Evolutionary conservation across 2,888 invertebrate species (phyloP), one percentile per base, ranked within the genome.

Genomic region (Diaperis boleti): DNA sequence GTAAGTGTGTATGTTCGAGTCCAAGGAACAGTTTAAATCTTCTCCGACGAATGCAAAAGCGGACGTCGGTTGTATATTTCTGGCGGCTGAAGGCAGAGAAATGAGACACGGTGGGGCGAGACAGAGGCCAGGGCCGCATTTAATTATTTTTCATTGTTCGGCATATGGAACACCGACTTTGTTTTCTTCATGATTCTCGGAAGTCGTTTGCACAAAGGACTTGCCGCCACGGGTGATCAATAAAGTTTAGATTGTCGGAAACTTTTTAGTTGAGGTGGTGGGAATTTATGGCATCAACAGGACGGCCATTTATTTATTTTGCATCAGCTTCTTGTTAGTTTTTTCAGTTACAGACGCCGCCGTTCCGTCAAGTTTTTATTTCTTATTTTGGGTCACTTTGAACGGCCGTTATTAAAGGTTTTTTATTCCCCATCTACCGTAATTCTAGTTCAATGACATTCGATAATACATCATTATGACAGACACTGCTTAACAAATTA

Each of bases 21-120:
- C 49, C 59, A 59, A 59, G 59, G 59, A 59, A 56, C 45, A 56
- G 45, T 56, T 56, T 56, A 45, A 56, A 56, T 56, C 56, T 33
- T 56, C 56, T 22, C 42, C 20, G 14, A 22, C 54, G 29, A 41
- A 54, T 54, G 41, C 54, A 33, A 56, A 56, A 56, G 56, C 56
- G 44, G 56, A 56, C 56, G 56, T 56, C 56, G 45, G 56, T 56
- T 56, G 35, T 56, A 55, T 55, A 56, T 56, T 56, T 56, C 45
- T 33, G 44, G 56, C 22, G 52, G 13, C 37, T 15, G 35, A 35
- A 14, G 14, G 31, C 15, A 15, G 35, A 39, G 39, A 52, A 52
- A 37, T 39, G 52, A 52, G 39, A 26, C 39, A 39, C 35, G 29
- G 54, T 18, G 31, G 42, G 45, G 35, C 35, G 35, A 33, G 15